Evolutionary conservation across 2,797 vertebrate genomes (phyloP), one percentile per base, ranked within the genome.

Genomic region (Gymnoscopelus microlampas): DNA sequence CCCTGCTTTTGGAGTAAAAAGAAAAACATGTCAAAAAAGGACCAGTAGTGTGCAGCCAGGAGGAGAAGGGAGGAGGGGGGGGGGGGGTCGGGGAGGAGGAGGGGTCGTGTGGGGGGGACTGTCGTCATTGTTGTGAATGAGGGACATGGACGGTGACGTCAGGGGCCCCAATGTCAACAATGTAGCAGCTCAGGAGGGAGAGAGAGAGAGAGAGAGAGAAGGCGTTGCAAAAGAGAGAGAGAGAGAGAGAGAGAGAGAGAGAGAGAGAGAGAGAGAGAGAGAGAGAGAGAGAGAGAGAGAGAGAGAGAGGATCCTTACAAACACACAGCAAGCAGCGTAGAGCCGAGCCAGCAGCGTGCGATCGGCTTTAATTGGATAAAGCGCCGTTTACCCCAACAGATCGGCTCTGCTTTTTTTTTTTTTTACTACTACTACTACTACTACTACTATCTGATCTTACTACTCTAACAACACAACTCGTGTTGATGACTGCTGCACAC

Each of bases 161-260:
- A 93, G 71, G 39, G 68, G 65, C 88, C 81, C 80, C 85, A 88
- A 91, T 93, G 92, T 93, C 91, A 93, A 93, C 92, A 92, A 90
- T 90, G 90, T 90, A 90, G 90, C 87, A 82, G 74, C 76, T 9
- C 7, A 10, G 9, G 19, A 32, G 29, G 5, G 29, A 4, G 3
- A 4, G 29, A 32, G 35, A 39, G 35, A 39, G 35, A 39, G 35
- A 39, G 39, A 10, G 67, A 57, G 54, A 71, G 75, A 70, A 77
- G 77, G 60, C 76, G 80, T 78, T 77, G 54, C 67, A 68, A 71
- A 68, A 71, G 63, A 61, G 73, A 68, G 66, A 64, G 63, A 66
- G 60, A 71, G 71, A 71, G 63, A 61, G 73, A 67, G 66, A 64
- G 63, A 66, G 63, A 19, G 44, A 39, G 53, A 65, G 48, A 63